Base-by-base conservation (phyloP, 2,888 invertebrate genomes). In the Sacculina carcini region DNA sequence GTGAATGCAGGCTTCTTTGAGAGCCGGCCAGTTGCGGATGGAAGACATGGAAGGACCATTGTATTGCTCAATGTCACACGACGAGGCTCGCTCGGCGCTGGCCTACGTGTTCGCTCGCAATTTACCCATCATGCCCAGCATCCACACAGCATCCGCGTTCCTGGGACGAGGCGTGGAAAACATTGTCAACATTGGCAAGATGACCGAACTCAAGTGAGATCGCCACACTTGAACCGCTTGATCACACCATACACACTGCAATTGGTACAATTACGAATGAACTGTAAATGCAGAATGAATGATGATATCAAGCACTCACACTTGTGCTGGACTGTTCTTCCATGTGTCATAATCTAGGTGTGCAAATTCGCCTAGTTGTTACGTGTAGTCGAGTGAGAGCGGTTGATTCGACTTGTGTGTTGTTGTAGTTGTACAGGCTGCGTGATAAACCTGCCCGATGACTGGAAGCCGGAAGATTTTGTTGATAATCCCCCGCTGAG, bases 401-500 rank as follows among this genome's bases (percentile, higher is more conserved):
- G n/a, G n/a, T n/a, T n/a, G n/a, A n/a, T n/a, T n/a, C n/a, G n/a
- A n/a, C n/a, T n/a, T n/a, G 7, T 23, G 12, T 2, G 5, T 9
- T 12, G 14, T 24, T 14, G 14, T 16, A 40, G 40, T 28, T 44
- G 44, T 19, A 44, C 44, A 5, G 44, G 44, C 19, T 44, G 44
- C 16, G 44, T 44, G 16, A 44, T 44, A 16, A 44, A 44, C 44
- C 28, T 44, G 16, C 44, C 44, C 5, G 44, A 44, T 26, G 44
- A 44, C 44, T 44, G 44, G 44, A 29, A 44, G 44, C 44, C 44
- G 44, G 44, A 44, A 29, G 44, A 44, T 19, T 44, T 44, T 19
- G 44, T 19, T 28, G 44, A 44, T 28, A 44, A 44, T 7, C 44
- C 44, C 2, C 44, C 29, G 28, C 44, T 44, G 2, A 5, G 29